Evolutionary conservation across 2,888 invertebrate species (phyloP).

Genomic region (Polyommatus iphigenia): DNA sequence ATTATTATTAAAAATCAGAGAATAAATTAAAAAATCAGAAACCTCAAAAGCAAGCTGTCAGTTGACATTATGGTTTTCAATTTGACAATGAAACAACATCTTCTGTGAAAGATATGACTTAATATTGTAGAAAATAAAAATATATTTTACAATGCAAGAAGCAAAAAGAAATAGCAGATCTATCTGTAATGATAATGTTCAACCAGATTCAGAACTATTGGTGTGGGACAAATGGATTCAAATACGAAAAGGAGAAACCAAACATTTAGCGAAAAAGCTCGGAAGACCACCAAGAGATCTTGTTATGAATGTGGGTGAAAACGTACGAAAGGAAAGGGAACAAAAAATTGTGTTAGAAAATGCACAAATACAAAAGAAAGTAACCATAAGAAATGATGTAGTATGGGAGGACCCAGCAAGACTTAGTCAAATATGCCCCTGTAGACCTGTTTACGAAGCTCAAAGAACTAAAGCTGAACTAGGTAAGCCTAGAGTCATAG

Average conservation of each 20-base stretch:
- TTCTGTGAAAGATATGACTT: neutral
- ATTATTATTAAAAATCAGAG: too few relatives aligned
- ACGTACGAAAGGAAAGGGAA: slow-evolving; percentile 59
- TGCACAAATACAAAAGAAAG: slow-evolving; percentile 58
- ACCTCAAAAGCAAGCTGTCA: too few relatives aligned
- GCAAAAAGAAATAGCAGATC: slow-evolving; percentile 40
- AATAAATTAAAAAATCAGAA: too few relatives aligned
- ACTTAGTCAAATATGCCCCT: slow-evolving; percentile 57
- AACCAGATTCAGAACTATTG: slow-evolving; percentile 59
- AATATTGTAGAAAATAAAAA: neutral
- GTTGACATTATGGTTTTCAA: too few relatives aligned
- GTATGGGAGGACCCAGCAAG: slow-evolving; percentile 61
- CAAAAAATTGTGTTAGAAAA: slow-evolving; percentile 59
- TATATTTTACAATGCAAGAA: slow-evolving; percentile 37
- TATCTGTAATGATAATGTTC: slow-evolving; percentile 42
- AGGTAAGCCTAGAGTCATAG: slow-evolving; percentile 56
- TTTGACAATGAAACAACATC: neutral
- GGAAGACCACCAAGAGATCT: slow-evolving; percentile 57
- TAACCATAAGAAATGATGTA: slow-evolving; percentile 51
- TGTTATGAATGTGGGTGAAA: slow-evolving; percentile 62
- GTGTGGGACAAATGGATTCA: slow-evolving; percentile 70
- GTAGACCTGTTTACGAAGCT: slow-evolving; percentile 60
- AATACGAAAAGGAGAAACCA: slow-evolving; percentile 60
- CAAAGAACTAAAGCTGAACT: slow-evolving; percentile 59
- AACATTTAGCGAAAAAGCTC: slow-evolving; percentile 49